phyloP scores from a whole-genome alignment of 2,113 vertebrate species.

The Alligator sinensis region DNA sequence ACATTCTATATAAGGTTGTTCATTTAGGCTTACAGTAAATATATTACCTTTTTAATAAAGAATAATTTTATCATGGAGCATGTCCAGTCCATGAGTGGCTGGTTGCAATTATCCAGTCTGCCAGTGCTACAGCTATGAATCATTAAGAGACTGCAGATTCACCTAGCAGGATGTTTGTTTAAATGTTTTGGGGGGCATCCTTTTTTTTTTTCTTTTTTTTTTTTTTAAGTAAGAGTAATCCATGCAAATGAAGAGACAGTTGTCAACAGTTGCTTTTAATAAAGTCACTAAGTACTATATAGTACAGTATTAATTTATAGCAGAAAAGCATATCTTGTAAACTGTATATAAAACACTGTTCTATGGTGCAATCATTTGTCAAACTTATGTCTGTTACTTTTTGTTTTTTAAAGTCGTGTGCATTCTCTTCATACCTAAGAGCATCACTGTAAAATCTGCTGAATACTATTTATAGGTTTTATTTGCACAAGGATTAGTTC shows the following conservation, averaged over 20 bases:
- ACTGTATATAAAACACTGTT: conserved; percentile 86
- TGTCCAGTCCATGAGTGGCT: conserved; percentile 26
- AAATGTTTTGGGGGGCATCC: conserved; percentile 30
- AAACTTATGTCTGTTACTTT: conserved; percentile 78
- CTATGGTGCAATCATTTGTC: conserved; percentile 85
- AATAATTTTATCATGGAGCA: neutral
- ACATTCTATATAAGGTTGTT: conserved; percentile 23
- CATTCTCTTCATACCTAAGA: conserved; percentile 80
- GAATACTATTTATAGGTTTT: conserved; percentile 81
- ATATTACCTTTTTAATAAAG: conserved; percentile 34
- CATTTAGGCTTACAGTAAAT: conserved; percentile 66
- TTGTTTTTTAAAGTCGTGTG: conserved; percentile 73
- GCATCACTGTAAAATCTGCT: conserved; percentile 83
- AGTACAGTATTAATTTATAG: conserved; percentile 86
- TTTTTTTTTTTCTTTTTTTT: no score
- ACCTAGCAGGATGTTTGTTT: conserved; percentile 39
- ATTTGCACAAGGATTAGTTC: conserved; percentile 80
- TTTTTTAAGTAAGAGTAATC: conserved; percentile 15
- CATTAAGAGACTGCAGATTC: conserved; percentile 26
- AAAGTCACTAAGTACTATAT: conserved; percentile 78
- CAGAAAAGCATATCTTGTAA: conserved; percentile 81
- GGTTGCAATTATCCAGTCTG: conserved; percentile 31
- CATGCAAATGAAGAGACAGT: conserved; percentile 70
- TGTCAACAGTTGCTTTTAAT: conserved; percentile 79
- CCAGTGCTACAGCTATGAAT: conserved; percentile 41